Evolutionary conservation across 2,888 invertebrate genomes (phyloP).

Genomic region (Hyles lineata): DNA sequence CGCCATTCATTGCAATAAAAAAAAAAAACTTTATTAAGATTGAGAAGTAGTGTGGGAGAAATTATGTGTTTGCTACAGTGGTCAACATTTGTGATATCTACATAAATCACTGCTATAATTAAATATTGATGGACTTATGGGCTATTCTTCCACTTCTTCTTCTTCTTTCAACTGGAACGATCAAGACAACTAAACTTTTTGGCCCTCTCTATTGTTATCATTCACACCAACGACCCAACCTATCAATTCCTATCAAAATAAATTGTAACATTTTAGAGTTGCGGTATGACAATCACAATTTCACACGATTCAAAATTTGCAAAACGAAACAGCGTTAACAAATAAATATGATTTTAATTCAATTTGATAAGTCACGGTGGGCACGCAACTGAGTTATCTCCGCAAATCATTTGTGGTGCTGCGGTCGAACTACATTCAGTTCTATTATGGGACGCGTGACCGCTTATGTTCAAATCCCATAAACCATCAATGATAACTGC

Average conservation of each 20-base stretch:
- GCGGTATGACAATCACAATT: background rate
- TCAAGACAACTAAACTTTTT: too few species aligned
- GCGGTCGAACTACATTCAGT: constrained; percentile 3
- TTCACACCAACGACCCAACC: background rate
- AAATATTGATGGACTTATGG: too few species aligned
- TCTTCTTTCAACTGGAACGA: too few species aligned
- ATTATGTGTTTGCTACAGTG: too few species aligned
- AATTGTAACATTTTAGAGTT: background rate
- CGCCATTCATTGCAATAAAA: too few species aligned
- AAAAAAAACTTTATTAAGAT: too few species aligned
- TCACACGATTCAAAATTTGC: background rate
- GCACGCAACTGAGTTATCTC: background rate
- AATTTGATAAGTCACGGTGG: constrained; percentile 22
- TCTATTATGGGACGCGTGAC: constrained; percentile 15
- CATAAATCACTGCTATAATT: too few species aligned
- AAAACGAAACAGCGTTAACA: background rate
- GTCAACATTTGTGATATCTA: too few species aligned
- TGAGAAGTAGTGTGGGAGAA: too few species aligned
- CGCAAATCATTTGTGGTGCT: constrained; percentile 19
- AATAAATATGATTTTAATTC: constrained; percentile 17
- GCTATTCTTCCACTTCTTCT: too few species aligned
- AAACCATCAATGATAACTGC: constrained; percentile 5
- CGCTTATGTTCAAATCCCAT: background rate
- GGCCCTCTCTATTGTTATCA: background rate
- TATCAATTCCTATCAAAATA: background rate